These are phyloP conservation scores for Steromphala cineraria DNA, from an alignment of 2,888 invertebrate genomes.

Conservation along the genomic window DNA sequence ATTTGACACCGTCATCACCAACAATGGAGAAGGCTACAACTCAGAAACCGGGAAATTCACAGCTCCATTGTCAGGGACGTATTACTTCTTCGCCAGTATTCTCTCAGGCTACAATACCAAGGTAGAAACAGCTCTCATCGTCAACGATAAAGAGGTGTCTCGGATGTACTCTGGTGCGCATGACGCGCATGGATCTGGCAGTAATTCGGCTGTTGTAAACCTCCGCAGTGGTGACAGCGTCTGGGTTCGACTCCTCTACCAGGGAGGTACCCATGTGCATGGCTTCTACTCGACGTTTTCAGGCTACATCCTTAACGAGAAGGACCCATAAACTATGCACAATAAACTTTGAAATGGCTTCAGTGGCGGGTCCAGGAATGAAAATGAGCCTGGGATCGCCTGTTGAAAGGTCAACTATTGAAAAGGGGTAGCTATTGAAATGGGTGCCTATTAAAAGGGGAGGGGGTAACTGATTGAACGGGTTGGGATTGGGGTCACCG, in stretches of 20 bases:
- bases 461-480: too few species aligned
- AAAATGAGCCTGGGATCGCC: too few species aligned
- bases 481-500: too few species aligned
- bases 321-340: conserved; percentile 21
- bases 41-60: conserved; percentile 46
- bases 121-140: conserved; percentile 45
- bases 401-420: too few species aligned
- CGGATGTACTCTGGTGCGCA: conserved; percentile 50
- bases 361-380: too few species aligned
- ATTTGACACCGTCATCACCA: conserved; percentile 45
- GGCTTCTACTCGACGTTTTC: conserved; percentile 50
- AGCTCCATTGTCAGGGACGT: conserved; percentile 39
- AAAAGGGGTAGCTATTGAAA: too few species aligned
- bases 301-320: conserved; percentile 35
- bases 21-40: conserved; percentile 42
- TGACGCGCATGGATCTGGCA: conserved; percentile 51
- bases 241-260: conserved; percentile 44
- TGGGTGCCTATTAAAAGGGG: too few species aligned
- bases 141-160: conserved; percentile 48
- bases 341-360: conserved; percentile 1
- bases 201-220: conserved; percentile 41
- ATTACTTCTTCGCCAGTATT: conserved; percentile 43
- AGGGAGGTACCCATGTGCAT: conserved; percentile 47
- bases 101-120: conserved; percentile 50
- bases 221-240: conserved; percentile 43